phyloP scores from a whole-genome alignment of 2,797 vertebrate genomes.

The Pteropus rufus region DNA sequence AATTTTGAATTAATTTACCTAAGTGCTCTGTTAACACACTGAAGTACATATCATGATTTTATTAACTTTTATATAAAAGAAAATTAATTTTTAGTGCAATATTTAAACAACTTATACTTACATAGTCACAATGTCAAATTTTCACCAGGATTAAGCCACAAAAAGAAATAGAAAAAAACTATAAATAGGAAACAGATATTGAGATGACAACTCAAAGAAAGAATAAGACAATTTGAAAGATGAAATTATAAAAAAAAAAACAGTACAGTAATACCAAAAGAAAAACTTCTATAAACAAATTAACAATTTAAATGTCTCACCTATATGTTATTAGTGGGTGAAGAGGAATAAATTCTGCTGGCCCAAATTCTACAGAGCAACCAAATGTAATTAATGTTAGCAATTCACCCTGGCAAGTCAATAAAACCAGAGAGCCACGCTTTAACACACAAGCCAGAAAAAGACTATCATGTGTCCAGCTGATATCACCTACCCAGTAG shows the following conservation, averaged over 20 bases:
- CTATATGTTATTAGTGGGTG: constrained; percentile 95
- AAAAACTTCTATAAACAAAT: neutral
- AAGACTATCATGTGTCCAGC: constrained; percentile 92
- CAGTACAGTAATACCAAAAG: constrained; percentile 37
- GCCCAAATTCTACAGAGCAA: constrained; percentile 94
- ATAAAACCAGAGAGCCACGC: constrained; percentile 92
- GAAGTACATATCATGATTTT: constrained; percentile 5
- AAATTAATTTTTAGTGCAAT: neutral
- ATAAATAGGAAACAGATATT: constrained; percentile 81
- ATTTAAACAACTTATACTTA: constrained; percentile 78
- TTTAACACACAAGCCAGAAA: constrained; percentile 95
- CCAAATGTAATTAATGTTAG: constrained; percentile 90
- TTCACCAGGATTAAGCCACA: constrained; percentile 79
- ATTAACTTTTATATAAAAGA: constrained; percentile 31
- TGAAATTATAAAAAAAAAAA: constrained; percentile 43
- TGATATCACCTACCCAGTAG: constrained; percentile 94
- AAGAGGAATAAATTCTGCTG: constrained; percentile 96
- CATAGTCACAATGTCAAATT: constrained; percentile 75
- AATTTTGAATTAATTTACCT: constrained; percentile 33
- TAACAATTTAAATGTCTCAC: constrained; percentile 79
- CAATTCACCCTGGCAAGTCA: constrained; percentile 91
- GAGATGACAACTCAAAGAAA: constrained; percentile 75
- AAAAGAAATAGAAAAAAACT: constrained; percentile 81
- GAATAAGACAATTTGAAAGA: constrained; percentile 70
- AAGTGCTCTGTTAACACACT: constrained; percentile 25